Percentiles rank a stretch among this genome's conserved stretches.
Evolutionary conservation across 2,888 invertebrate genomes (phyloP).

Genomic region (Allygus modestus): DNA sequence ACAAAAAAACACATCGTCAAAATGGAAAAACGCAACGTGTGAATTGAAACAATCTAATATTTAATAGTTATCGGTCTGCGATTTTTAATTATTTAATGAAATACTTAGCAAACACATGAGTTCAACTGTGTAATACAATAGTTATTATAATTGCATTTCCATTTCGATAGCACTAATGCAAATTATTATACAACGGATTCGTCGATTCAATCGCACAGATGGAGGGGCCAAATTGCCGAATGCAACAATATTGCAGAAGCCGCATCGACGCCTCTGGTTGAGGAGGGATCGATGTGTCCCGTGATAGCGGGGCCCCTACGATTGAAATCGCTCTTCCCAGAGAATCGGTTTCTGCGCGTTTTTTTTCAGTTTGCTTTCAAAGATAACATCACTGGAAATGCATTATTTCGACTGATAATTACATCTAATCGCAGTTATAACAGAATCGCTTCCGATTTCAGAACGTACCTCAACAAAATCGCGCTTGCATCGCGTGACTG

Average conservation of each 20-base stretch:
- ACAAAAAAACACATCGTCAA: too few species aligned
- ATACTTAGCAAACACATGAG: too few species aligned
- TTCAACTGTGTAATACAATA: too few species aligned
- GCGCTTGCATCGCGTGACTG: not conserved
- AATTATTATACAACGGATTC: not conserved
- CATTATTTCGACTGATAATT: not conserved
- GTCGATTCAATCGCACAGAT: not conserved
- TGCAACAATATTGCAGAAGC: constrained; percentile 56
- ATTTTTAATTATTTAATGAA: too few species aligned
- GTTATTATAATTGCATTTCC: too few species aligned
- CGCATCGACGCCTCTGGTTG: constrained; percentile 19
- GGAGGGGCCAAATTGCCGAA: constrained; percentile 13
- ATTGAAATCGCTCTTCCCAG: not conserved
- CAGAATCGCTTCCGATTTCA: not conserved
- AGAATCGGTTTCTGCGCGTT: not conserved
- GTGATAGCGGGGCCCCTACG: constrained; percentile 44
- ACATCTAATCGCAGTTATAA: not conserved
- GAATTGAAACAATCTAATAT: too few species aligned
- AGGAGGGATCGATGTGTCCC: constrained; percentile 21
- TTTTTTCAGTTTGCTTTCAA: not conserved
- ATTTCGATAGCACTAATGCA: not conserved
- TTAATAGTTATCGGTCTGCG: too few species aligned
- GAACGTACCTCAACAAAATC: constrained; percentile 1
- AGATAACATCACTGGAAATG: not conserved
- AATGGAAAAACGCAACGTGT: too few species aligned